Conservation (phyloP, 37 sponge, comb jelly and placozoan genomes). For the Tethya wilhelma region DNA sequence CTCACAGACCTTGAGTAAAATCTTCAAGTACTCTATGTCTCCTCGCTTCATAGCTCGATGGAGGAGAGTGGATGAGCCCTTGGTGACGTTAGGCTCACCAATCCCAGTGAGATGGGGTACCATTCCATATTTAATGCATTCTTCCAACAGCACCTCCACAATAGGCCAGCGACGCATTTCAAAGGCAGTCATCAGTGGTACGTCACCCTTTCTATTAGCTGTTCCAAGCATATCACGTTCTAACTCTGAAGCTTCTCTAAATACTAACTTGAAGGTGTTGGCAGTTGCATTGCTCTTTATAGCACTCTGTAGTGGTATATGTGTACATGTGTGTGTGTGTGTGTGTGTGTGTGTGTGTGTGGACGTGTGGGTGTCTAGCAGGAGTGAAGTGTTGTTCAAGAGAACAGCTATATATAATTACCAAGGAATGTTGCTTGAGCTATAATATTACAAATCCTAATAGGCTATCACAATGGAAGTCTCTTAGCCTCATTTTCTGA, state of each 20-base stretch:
- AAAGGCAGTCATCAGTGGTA: background rate
- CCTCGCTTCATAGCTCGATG: background rate
- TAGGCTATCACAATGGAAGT: too few species aligned
- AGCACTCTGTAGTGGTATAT: background rate
- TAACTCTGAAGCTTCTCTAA: background rate
- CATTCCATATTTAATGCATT: background rate
- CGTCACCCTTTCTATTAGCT: background rate
- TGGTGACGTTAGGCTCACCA: background rate
- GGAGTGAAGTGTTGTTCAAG: too few species aligned
- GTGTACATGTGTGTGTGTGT: too few species aligned
- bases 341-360: too few species aligned
- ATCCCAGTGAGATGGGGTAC: constrained; percentile 1
- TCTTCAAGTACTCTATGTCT: background rate
- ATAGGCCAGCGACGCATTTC: background rate
- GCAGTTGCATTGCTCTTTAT: background rate
- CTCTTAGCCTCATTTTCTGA: too few species aligned
- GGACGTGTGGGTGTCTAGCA: too few species aligned
- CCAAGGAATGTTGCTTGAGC: too few species aligned
- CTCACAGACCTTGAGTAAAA: background rate
- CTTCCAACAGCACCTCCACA: background rate
- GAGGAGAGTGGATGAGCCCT: background rate
- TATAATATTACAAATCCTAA: too few species aligned
- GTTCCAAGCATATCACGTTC: background rate
- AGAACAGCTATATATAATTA: too few species aligned
- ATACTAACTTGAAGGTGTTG: background rate